phyloP scores from a whole-genome alignment of 2,113 vertebrate species.

The Polyodon spathula region DNA sequence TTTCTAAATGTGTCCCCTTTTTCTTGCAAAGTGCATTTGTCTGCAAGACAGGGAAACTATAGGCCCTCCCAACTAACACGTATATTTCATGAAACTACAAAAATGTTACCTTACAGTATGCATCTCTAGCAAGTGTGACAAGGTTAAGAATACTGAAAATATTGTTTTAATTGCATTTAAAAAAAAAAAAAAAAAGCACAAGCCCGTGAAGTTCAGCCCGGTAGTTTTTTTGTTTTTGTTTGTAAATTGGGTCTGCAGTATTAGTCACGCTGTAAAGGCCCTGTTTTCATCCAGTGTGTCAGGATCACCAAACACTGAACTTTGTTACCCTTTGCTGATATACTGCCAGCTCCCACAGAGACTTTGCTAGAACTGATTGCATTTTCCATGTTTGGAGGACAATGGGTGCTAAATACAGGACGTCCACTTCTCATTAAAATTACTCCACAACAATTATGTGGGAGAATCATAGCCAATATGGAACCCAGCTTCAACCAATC shows the following conservation, averaged over 20 bases:
- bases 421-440: slow-evolving; percentile 1
- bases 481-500: neutral
- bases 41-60: slow-evolving; percentile 15
- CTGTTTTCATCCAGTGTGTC: slow-evolving; percentile 21
- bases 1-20: neutral
- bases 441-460: neutral
- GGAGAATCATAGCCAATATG: neutral
- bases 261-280: slow-evolving; percentile 28
- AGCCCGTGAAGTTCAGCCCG: neutral
- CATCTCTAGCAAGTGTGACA: neutral
- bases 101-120: neutral
- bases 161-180: slow-evolving; percentile 18
- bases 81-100: neutral
- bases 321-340: slow-evolving; percentile 23
- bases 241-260: slow-evolving; percentile 30
- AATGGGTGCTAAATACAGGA: slow-evolving; percentile 12
- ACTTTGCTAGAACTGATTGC: slow-evolving; percentile 21
- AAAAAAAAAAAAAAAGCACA: neutral
- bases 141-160: neutral
- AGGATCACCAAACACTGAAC: slow-evolving; percentile 33
- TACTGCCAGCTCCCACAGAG: slow-evolving; percentile 30
- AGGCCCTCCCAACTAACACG: neutral
- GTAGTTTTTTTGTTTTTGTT: slow-evolving; percentile 17
- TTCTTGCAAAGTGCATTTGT: slow-evolving; percentile 1
- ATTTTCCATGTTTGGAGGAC: slow-evolving; percentile 24